phyloP scores from a whole-genome alignment of 2,797 vertebrate species.

The Neopelma chrysocephalum region DNA sequence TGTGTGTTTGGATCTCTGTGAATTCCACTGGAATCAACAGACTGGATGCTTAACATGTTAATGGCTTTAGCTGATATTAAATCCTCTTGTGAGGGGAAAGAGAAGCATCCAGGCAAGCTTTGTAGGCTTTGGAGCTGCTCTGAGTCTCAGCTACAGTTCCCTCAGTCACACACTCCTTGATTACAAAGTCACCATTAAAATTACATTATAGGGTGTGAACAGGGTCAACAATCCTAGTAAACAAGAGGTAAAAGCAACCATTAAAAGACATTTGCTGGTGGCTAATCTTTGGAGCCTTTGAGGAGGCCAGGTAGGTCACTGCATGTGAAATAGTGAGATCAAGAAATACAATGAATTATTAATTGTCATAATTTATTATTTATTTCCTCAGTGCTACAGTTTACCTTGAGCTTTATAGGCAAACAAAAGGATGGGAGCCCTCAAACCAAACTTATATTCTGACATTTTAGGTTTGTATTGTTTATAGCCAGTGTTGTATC shows the following conservation, averaged over 20 bases:
- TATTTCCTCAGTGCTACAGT: conserved; percentile 44
- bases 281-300: conserved; percentile 40
- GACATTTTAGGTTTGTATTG: neutral
- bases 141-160: neutral
- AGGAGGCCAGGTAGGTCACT: conserved; percentile 47
- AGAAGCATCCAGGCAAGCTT: neutral
- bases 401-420: conserved; percentile 30
- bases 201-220: conserved; percentile 31
- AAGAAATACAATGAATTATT: conserved; percentile 55
- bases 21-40: neutral
- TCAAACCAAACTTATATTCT: neutral
- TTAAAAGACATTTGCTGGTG: conserved; percentile 51
- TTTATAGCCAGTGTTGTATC: neutral
- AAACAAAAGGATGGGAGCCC: neutral
- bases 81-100: neutral
- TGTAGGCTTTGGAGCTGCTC: neutral
- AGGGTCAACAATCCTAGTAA: conserved; percentile 46
- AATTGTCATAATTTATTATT: conserved; percentile 54
- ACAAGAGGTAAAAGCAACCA: conserved; percentile 60
- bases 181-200: conserved; percentile 55
- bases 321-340: conserved; percentile 36
- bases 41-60: neutral
- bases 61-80: neutral
- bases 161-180: neutral
- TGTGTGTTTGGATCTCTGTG: neutral